These are phyloP conservation scores for Paramormyrops hopkinsi DNA, from an alignment of 2,797 vertebrate species.

Conservation along the genomic window DNA sequence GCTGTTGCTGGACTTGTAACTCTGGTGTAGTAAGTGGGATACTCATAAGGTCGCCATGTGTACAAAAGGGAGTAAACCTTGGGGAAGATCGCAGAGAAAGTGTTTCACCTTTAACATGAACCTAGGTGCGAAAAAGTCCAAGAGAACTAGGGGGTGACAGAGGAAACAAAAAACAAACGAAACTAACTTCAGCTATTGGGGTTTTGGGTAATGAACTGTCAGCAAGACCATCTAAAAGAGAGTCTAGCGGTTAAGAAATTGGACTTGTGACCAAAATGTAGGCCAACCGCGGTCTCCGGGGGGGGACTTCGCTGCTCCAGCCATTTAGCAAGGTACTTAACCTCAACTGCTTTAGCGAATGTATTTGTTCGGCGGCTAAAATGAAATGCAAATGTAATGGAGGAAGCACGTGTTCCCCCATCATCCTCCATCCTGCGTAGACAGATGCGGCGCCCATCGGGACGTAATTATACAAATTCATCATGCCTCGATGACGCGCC, in stretches of 20 bases:
- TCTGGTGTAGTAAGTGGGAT: not conserved
- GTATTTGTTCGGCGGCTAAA: constrained; percentile 4
- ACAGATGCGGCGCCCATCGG: not conserved
- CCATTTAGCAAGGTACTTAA: not conserved
- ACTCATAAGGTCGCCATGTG: not conserved
- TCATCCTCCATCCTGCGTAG: not conserved
- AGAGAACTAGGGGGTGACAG: not conserved
- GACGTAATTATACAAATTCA: not conserved
- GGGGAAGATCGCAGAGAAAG: not conserved
- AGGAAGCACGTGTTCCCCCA: not conserved
- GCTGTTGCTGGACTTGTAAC: not conserved
- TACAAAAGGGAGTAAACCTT: not conserved
- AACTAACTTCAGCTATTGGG: not conserved
- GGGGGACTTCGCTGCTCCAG: not conserved
- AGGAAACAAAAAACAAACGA: not conserved
- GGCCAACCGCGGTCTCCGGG: not conserved
- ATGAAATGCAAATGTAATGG: not conserved
- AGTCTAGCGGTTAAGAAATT: constrained; percentile 3
- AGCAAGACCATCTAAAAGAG: not conserved
- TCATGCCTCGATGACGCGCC: not conserved
- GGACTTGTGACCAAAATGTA: not conserved
- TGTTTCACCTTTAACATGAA: not conserved
- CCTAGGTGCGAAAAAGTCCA: not conserved
- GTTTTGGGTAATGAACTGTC: constrained; percentile 2
- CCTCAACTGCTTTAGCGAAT: constrained; percentile 13